phyloP scores from a whole-genome alignment of 2,113 vertebrate species.

The Nannospalax galili region DNA sequence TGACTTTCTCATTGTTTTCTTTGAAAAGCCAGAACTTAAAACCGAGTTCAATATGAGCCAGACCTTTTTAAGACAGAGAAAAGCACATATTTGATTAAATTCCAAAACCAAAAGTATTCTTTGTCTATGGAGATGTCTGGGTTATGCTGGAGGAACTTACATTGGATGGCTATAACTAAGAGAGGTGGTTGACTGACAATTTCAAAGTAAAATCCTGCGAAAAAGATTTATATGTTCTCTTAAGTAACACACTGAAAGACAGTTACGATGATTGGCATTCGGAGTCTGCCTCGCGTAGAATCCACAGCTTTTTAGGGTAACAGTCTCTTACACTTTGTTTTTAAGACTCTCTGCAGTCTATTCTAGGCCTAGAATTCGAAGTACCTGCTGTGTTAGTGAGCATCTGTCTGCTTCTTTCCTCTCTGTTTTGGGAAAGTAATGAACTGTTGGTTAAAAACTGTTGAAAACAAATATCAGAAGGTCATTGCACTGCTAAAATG shows the following conservation, averaged over 20 bases:
- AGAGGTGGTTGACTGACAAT: not conserved
- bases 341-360: not conserved
- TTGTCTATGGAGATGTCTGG: not conserved
- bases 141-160: not conserved
- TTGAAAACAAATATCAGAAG: slow-evolving; percentile 76
- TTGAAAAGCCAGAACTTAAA: not conserved
- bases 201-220: not conserved
- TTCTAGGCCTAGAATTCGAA: not conserved
- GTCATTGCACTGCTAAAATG: slow-evolving; percentile 73
- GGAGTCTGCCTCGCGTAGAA: not conserved
- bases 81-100: not conserved
- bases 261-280: not conserved
- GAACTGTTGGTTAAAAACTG: slow-evolving; percentile 76
- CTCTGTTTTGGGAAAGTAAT: slow-evolving; percentile 63
- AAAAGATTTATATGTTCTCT: not conserved
- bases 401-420: slow-evolving; percentile 30
- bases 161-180: not conserved
- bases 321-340: not conserved
- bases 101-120: not conserved
- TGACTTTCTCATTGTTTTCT: not conserved
- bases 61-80: not conserved
- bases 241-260: not conserved
- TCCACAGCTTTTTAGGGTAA: not conserved
- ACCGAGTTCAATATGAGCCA: too few species aligned
- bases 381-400: not conserved